phyloP scores from a whole-genome alignment of 1,140 invertebrate species.

The Eupeodes corollae region DNA sequence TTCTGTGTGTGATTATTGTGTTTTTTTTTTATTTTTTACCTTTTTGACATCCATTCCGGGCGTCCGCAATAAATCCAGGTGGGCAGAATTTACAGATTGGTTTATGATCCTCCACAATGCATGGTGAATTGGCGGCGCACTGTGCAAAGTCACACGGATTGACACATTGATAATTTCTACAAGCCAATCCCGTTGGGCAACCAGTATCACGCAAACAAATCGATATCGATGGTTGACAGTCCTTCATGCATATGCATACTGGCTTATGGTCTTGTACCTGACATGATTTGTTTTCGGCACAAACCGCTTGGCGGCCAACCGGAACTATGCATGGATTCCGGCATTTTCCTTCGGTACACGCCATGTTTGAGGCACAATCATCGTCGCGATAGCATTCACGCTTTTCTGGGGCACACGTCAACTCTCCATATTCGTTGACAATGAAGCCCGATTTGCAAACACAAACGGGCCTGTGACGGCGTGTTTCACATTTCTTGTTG shows the following conservation, averaged over 20 bases:
- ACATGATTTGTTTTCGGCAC: constrained; percentile 69
- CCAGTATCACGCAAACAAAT: constrained; percentile 81
- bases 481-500: constrained; percentile 79
- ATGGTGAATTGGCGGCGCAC: constrained; percentile 71
- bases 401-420: constrained; percentile 67
- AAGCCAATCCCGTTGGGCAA: constrained; percentile 71
- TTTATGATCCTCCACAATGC: constrained; percentile 84
- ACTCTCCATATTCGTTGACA: constrained; percentile 69
- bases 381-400: constrained; percentile 66
- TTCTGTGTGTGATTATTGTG: background rate
- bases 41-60: constrained; percentile 87
- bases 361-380: constrained; percentile 74
- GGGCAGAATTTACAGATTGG: constrained; percentile 90
- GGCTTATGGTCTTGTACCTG: constrained; percentile 74
- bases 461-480: constrained; percentile 71
- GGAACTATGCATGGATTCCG: constrained; percentile 68
- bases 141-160: constrained; percentile 72
- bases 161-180: constrained; percentile 78
- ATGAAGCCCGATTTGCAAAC: constrained; percentile 80
- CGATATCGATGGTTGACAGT: constrained; percentile 72
- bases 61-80: constrained; percentile 74
- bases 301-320: constrained; percentile 46
- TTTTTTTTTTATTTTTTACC: constrained; percentile 55
- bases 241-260: constrained; percentile 73
- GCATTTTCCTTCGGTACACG: constrained; percentile 70